These are phyloP conservation scores for Dicerorhinus sumatrensis DNA, from an alignment of 2,113 vertebrate species.

Conservation along the genomic window DNA sequence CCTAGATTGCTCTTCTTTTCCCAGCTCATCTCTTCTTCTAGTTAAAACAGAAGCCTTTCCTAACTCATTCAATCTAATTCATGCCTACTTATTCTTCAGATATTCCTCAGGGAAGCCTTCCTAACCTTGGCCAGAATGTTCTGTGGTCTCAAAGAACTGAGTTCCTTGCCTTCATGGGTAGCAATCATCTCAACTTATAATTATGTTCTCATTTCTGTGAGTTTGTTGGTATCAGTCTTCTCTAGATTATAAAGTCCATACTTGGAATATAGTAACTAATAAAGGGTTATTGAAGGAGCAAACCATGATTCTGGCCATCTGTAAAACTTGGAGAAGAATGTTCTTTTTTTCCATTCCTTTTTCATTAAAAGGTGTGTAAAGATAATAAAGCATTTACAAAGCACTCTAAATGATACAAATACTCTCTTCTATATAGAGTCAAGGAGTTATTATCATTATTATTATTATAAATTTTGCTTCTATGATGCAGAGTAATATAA, in stretches of 20 bases:
- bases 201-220: constrained; percentile 4
- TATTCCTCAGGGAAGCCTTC: background rate
- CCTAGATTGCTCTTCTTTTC: background rate
- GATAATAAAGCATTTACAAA: background rate
- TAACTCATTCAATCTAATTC: background rate
- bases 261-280: background rate
- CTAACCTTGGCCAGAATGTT: background rate
- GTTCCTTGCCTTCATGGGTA: background rate
- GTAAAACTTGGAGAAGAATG: background rate
- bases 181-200: background rate
- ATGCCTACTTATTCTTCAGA: background rate
- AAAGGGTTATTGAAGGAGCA: background rate
- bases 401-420: background rate
- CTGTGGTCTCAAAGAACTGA: background rate
- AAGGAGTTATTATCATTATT: background rate
- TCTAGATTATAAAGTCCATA: background rate
- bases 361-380: background rate
- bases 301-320: background rate
- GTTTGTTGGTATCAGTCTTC: background rate
- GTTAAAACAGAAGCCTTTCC: background rate
- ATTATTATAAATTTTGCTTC: background rate
- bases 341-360: background rate
- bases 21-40: background rate
- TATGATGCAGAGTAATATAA: background rate
- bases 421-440: background rate